phyloP scores from a whole-genome alignment of 2,797 vertebrate genomes.

The Acipenser ruthenus region DNA sequence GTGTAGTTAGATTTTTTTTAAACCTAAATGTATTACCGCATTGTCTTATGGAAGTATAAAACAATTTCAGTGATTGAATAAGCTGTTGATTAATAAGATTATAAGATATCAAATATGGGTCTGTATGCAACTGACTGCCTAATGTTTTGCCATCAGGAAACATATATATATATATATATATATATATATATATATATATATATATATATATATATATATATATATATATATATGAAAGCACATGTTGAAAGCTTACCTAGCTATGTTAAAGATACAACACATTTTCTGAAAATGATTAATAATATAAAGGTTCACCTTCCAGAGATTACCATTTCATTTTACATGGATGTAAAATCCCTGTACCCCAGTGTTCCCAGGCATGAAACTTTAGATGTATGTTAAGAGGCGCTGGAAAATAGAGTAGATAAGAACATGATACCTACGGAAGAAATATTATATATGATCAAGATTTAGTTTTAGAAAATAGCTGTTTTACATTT shows the following conservation, averaged over 20 bases:
- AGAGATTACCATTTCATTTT: no score
- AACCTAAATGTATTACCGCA: slow-evolving; percentile 66
- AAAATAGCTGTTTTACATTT: no score
- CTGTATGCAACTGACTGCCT: slow-evolving; percentile 38
- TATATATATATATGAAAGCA: background rate
- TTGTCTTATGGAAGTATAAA: slow-evolving; percentile 55
- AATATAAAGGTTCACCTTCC: no score
- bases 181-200: background rate
- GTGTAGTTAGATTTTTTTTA: slow-evolving; percentile 92
- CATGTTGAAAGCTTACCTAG: background rate
- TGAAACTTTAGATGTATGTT: no score
- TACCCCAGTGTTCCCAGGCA: no score
- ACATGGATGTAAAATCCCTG: no score
- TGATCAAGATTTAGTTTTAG: no score
- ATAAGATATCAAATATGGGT: slow-evolving; percentile 63
- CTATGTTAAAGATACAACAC: no score
- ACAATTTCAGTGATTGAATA: slow-evolving; percentile 77
- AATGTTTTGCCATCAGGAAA: slow-evolving; percentile 38
- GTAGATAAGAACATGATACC: no score
- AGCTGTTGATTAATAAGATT: slow-evolving; percentile 75
- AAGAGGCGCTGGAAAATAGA: no score
- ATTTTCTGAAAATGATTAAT: no score
- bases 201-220: background rate
- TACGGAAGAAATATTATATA: no score
- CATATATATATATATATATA: background rate